These are phyloP conservation scores for Subacronicta megacephala DNA, from an alignment of 2,888 invertebrate genomes.

Conservation along the genomic window DNA sequence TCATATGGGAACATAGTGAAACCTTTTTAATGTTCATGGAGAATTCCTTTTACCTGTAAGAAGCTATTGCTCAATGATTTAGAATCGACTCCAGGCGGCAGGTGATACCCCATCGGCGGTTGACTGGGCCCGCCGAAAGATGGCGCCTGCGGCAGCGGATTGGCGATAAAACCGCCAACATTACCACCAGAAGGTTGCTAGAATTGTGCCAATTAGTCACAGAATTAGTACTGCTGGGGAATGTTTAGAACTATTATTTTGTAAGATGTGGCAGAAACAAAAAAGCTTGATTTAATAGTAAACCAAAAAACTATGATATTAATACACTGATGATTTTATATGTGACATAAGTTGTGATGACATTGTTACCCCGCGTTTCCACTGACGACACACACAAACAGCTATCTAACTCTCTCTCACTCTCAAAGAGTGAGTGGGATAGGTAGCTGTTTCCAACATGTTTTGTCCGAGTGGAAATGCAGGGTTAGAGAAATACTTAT, in stretches of 20 bases:
- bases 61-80: constrained; percentile 91
- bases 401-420: too few relatives aligned
- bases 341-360: too few relatives aligned
- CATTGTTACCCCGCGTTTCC: too few relatives aligned
- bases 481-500: too few relatives aligned
- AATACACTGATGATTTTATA: too few relatives aligned
- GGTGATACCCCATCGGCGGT: constrained; percentile 91
- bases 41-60: constrained; percentile 77
- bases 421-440: too few relatives aligned
- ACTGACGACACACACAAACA: too few relatives aligned
- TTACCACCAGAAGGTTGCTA: constrained; percentile 84
- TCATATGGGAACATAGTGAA: too few relatives aligned
- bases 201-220: constrained; percentile 34
- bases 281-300: too few relatives aligned
- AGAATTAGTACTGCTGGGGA: constrained; percentile 17
- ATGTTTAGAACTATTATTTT: not conserved
- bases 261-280: not conserved
- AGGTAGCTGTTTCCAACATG: too few relatives aligned
- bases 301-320: too few relatives aligned
- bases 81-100: constrained; percentile 90
- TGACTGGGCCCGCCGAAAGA: constrained; percentile 72
- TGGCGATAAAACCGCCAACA: constrained; percentile 80
- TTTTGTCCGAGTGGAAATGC: too few relatives aligned
- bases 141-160: constrained; percentile 57
- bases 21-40: not conserved